These are phyloP conservation scores for Oceanodroma tethys DNA, from an alignment of 2,113 vertebrate genomes.

Conservation along the genomic window DNA sequence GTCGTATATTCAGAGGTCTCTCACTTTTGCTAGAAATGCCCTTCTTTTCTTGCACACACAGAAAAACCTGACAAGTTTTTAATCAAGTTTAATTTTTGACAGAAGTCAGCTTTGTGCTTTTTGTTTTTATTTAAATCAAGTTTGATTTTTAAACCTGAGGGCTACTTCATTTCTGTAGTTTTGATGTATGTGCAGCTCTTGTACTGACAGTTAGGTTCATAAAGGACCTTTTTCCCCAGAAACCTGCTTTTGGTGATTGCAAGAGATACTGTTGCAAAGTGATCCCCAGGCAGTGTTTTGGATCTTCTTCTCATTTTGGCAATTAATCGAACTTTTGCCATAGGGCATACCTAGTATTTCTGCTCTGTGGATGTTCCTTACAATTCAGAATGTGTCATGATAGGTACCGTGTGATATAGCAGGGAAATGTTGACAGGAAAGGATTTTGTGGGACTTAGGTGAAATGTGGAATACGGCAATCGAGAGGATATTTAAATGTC, in stretches of 20 bases:
- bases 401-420: neutral
- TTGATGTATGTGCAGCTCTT: neutral
- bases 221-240: neutral
- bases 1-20: neutral
- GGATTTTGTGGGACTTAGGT: neutral
- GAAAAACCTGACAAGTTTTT: neutral
- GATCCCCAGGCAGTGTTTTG: neutral
- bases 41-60: neutral
- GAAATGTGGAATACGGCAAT: neutral
- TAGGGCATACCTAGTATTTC: neutral
- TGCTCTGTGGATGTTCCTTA: neutral
- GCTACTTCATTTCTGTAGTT: neutral
- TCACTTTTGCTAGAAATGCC: neutral
- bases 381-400: neutral
- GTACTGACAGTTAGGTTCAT: neutral
- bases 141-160: neutral
- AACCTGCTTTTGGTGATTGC: neutral
- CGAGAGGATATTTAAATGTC: constrained; percentile 23
- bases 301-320: neutral
- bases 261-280: neutral
- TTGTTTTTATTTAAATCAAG: neutral
- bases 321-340: neutral
- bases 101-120: neutral
- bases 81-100: neutral
- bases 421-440: neutral